These are phyloP conservation scores for Drosophila kepulauana DNA, from an alignment of 1,140 invertebrate genomes.

Conservation along the genomic window DNA sequence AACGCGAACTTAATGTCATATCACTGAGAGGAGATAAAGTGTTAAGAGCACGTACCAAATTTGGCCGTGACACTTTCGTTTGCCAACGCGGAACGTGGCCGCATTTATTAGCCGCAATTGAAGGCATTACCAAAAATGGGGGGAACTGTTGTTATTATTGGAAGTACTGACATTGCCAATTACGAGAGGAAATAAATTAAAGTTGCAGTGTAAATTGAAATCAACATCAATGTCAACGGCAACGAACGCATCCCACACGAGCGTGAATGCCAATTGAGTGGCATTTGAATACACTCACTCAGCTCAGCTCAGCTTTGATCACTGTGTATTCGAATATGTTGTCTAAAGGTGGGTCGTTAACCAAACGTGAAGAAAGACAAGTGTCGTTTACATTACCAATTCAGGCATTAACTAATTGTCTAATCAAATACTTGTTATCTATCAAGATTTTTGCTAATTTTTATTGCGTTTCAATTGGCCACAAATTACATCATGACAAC, in stretches of 20 bases:
- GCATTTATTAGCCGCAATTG: conserved; percentile 41
- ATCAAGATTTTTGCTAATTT: conserved; percentile 33
- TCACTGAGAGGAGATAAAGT: conserved; percentile 29
- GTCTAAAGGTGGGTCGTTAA: conserved; percentile 27
- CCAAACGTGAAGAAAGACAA: conserved; percentile 22
- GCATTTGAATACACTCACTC: conserved; percentile 24
- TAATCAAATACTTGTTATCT: conserved; percentile 52
- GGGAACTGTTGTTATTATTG: conserved; percentile 2
- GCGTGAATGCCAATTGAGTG: conserved; percentile 25
- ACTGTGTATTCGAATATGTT: conserved; percentile 28
- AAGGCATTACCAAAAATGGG: conserved; percentile 39
- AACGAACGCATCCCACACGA: conserved; percentile 52
- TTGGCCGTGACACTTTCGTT: conserved; percentile 70
- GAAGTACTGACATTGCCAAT: conserved; percentile 53
- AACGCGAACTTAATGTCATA: conserved; percentile 30
- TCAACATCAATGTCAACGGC: conserved; percentile 63
- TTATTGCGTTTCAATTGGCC: conserved; percentile 26
- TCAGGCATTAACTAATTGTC: conserved; percentile 59
- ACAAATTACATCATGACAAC: conserved; percentile 40
- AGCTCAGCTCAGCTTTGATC: neutral
- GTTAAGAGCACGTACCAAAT: conserved; percentile 51
- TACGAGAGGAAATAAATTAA: conserved; percentile 28
- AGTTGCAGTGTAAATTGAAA: conserved; percentile 33
- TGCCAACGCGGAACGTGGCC: conserved; percentile 50
- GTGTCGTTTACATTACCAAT: conserved; percentile 50